Evolutionary conservation across 2,797 vertebrate species (phyloP), one percentile per base, ranked within the genome.

Genomic region (Sparidentex hasta): DNA sequence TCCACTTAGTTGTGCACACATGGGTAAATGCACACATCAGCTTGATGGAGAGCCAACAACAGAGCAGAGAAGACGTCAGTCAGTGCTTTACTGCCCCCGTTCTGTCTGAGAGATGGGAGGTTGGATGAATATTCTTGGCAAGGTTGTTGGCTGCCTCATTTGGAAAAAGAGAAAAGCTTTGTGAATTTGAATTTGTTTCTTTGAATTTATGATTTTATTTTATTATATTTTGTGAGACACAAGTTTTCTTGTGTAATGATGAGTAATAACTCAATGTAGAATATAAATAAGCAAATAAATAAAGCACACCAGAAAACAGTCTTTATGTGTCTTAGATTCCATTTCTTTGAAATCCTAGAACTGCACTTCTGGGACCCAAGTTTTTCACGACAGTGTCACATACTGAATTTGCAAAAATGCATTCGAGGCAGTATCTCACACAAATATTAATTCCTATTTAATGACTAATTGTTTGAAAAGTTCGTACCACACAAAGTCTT

Each of bases 171-270:
- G 51, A 83, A 87, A 92, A 87, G 73, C 80, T 89, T 89, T 89
- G 85, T 88, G 69, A 90, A 90, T 85, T 81, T 89, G 58, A 88
- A 78, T 74, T 66, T 88, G 68, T 88, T 87, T 59, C 73, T 84
- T 84, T 82, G 65, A 86, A 77, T 89, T 87, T 62, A 83, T 90
- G 65, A 76, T 72, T 57, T 43, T 61, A 78, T 89, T 86, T 88
- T 91, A 2, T 38, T 81, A 38, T 38, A 6, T 38, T 38, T 38
- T 38, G 33, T 38, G 33, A 38, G 33, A 38, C 33, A 38, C 77
- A 90, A 72, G 70, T 85, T 58, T 86, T 88, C 79, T 90, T 90
- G 81, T 82, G 82, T 86, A 81, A 78, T 52, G 0, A 86, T 76
- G 59, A 84, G 4, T 83, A 46, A 76, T 78, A 23, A 77, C 71